phyloP scores from a whole-genome alignment of 2,113 vertebrate species.

The Pholis gunnellus region DNA sequence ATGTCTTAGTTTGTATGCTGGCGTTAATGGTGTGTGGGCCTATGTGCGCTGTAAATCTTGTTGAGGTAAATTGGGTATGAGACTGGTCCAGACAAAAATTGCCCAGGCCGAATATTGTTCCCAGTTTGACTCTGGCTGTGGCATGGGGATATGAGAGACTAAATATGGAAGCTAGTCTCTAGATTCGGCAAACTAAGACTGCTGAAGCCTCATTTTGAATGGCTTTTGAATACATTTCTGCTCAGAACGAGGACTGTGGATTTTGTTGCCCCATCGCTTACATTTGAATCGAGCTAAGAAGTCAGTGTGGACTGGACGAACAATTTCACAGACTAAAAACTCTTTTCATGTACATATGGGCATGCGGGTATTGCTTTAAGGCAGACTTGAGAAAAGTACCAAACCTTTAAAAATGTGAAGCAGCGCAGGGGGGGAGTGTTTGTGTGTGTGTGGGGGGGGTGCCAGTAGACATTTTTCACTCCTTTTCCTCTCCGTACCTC shows the following conservation, averaged over 20 bases:
- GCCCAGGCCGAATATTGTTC: background rate
- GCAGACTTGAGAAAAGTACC: background rate
- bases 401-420: background rate
- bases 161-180: background rate
- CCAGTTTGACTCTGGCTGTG: background rate
- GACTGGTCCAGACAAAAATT: background rate
- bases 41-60: background rate
- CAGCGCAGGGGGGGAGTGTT: background rate
- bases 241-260: too few species aligned
- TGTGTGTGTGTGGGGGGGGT: background rate
- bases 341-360: too few species aligned
- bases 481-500: slow-evolving; percentile 35
- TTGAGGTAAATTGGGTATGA: background rate
- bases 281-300: background rate
- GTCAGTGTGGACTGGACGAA: background rate
- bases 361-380: background rate
- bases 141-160: background rate
- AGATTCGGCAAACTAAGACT: background rate
- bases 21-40: background rate
- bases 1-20: background rate
- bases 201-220: background rate
- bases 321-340: background rate
- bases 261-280: background rate
- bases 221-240: background rate
- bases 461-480: slow-evolving; percentile 18